Percentiles rank a stretch among this genome's conserved stretches.
Conservation (phyloP, 2,888 invertebrate species). For the Leucophenga montana region DNA sequence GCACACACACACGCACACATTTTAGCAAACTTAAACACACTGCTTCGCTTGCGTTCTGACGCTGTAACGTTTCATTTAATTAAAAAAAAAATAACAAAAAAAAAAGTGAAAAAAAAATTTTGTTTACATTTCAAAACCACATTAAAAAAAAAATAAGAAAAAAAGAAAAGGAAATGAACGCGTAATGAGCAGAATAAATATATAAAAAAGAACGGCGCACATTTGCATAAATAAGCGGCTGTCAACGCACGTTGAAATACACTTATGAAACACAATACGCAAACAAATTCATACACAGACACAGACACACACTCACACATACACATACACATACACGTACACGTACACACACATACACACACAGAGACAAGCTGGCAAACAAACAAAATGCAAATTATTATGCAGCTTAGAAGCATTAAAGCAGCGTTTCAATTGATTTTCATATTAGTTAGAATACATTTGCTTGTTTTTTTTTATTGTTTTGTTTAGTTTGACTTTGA, state of each 20-base stretch:
- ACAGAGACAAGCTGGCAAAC: too few relatives aligned
- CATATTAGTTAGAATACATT: too few relatives aligned
- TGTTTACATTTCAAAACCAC: slow-evolving; percentile 17
- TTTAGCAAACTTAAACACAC: too few relatives aligned
- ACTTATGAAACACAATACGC: neutral
- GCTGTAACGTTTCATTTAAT: neutral
- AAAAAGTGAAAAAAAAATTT: too few relatives aligned
- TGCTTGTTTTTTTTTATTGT: too few relatives aligned
- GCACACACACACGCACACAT: too few relatives aligned
- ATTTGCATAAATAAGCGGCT: neutral
- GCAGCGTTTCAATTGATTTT: too few relatives aligned
- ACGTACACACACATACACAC: neutral
- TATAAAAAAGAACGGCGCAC: neutral
- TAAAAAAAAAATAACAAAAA: too few relatives aligned
- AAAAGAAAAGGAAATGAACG: neutral
- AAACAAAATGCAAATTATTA: too few relatives aligned
- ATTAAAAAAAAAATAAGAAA: neutral
- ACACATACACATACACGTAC: slow-evolving; percentile 2
- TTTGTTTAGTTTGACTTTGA: too few relatives aligned
- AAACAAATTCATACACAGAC: slow-evolving; percentile 1
- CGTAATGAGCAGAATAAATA: neutral
- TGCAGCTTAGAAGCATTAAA: too few relatives aligned
- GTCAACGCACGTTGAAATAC: neutral
- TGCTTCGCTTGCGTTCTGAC: too few relatives aligned
- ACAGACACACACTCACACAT: neutral